phyloP scores from a whole-genome alignment of 2,113 vertebrate species.

The Hyaena hyaena region DNA sequence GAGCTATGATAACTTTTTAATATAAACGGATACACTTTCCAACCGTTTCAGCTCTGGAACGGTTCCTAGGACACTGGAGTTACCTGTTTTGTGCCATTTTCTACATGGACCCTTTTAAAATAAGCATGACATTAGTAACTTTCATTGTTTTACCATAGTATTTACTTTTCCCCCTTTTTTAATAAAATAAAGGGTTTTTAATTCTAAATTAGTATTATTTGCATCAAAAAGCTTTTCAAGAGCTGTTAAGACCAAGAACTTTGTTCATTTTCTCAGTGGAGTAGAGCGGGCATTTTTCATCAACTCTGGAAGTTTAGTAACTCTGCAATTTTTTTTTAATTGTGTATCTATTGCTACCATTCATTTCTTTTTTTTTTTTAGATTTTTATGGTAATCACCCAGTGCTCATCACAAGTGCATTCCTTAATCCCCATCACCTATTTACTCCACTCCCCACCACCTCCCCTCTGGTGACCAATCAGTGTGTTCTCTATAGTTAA shows the following conservation, averaged over 20 bases:
- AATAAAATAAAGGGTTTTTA: neutral
- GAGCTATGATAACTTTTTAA: neutral
- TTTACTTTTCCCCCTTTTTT: neutral
- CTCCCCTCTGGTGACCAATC: no score
- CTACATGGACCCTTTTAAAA: neutral
- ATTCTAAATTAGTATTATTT: neutral
- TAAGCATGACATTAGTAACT: neutral
- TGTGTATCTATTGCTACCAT: no score
- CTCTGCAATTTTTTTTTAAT: neutral
- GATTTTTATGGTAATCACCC: no score
- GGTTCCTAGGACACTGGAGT: neutral
- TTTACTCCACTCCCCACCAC: no score
- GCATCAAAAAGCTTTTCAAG: neutral
- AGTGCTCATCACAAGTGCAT: no score
- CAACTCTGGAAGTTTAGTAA: neutral
- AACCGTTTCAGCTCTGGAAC: neutral
- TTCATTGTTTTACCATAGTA: neutral
- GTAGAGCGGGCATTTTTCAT: conserved; percentile 43
- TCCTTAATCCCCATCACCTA: no score
- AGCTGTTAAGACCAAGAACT: neutral
- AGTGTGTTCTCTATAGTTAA: no score
- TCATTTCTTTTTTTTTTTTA: no score
- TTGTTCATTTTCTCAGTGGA: conserved; percentile 49
- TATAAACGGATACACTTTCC: neutral
- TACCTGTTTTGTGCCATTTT: neutral